Percentiles rank a stretch among this genome's conserved stretches.
Evolutionary conservation across 2,113 vertebrate species (phyloP).

Genomic region (Taxidea taxus): DNA sequence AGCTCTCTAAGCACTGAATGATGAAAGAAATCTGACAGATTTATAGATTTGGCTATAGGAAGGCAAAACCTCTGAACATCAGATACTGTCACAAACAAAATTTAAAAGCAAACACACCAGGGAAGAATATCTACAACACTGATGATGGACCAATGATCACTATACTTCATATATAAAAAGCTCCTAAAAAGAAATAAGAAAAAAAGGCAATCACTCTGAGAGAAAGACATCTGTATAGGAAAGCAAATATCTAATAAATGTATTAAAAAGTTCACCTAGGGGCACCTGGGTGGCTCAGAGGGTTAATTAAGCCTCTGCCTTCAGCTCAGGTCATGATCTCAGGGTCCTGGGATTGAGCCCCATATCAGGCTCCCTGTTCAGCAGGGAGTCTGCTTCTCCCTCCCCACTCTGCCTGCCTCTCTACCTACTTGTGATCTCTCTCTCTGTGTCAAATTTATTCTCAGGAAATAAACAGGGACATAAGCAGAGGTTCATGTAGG

Average conservation of each 20-base stretch:
- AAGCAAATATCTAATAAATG: neutral
- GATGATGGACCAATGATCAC: neutral
- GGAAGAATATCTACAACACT: neutral
- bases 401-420: too few species aligned
- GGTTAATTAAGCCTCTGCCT: too few species aligned
- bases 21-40: neutral
- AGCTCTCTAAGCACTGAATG: neutral
- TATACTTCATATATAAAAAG: neutral
- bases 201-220: neutral
- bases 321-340: too few species aligned
- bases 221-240: neutral
- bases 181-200: neutral
- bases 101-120: neutral
- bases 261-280: neutral
- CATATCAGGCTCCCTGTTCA: too few species aligned
- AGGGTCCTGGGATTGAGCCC: too few species aligned
- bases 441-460: too few species aligned
- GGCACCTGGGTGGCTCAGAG: too few species aligned
- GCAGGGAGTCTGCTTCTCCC: too few species aligned
- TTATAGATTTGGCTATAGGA: neutral
- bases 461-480: neutral
- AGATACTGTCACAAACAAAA: neutral
- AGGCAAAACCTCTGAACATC: neutral
- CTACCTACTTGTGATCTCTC: too few species aligned
- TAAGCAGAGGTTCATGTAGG: neutral